phyloP scores from a whole-genome alignment of 2,888 invertebrate genomes.

The Orthosia gracilis region DNA sequence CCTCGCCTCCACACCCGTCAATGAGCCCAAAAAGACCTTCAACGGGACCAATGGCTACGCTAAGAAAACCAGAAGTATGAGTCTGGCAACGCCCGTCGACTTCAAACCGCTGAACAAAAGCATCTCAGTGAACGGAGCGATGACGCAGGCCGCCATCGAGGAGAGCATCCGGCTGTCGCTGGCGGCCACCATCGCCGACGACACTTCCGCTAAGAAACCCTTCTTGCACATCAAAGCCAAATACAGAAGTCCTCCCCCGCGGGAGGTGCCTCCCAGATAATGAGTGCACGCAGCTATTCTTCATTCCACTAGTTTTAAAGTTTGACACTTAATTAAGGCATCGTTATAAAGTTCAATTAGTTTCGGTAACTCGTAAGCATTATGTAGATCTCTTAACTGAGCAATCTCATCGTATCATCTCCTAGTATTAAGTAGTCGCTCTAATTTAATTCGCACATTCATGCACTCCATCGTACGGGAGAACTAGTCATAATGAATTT shows the following conservation, averaged over 20 bases:
- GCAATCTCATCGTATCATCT: constrained; percentile 80
- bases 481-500: constrained; percentile 82
- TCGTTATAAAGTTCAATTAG: constrained; percentile 66
- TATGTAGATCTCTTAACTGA: constrained; percentile 82
- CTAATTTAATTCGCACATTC: constrained; percentile 74
- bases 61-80: constrained; percentile 87
- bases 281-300: constrained; percentile 38
- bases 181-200: constrained; percentile 84
- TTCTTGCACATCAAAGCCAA: constrained; percentile 94
- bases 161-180: constrained; percentile 87
- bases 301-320: constrained; percentile 84
- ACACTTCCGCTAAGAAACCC: constrained; percentile 85
- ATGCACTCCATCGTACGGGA: constrained; percentile 76
- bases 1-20: constrained; percentile 82
- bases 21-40: constrained; percentile 77
- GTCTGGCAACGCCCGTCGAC: constrained; percentile 78
- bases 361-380: constrained; percentile 73
- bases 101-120: constrained; percentile 79
- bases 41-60: constrained; percentile 73
- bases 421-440: constrained; percentile 69
- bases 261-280: constrained; percentile 92
- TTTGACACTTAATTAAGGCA: constrained; percentile 71
- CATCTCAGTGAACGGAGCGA: constrained; percentile 77
- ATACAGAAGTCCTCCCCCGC: constrained; percentile 93
- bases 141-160: constrained; percentile 89